These are phyloP conservation scores for Aptenodytes patagonicus DNA, from an alignment of 2,113 vertebrate species.

Conservation along the genomic window DNA sequence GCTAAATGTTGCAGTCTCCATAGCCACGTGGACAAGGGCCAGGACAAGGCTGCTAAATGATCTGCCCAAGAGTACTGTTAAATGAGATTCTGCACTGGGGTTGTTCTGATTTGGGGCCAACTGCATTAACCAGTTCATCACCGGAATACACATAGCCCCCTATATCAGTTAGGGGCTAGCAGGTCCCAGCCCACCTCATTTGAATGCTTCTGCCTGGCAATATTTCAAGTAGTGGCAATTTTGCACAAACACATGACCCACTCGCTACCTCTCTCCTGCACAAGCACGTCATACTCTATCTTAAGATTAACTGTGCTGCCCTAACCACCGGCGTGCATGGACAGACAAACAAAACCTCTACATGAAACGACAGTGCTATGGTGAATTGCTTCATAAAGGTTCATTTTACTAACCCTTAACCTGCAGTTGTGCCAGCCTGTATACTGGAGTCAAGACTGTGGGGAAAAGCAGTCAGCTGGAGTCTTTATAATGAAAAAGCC, in stretches of 20 bases:
- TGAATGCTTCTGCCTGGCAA: neutral
- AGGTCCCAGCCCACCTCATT: neutral
- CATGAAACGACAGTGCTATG: fast-evolving
- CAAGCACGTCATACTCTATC: neutral
- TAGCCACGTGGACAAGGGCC: neutral
- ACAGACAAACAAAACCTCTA: neutral
- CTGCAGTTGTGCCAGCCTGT: neutral
- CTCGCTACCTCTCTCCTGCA: neutral
- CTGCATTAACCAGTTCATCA: neutral
- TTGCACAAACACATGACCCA: neutral
- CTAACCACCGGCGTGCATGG: fast-evolving
- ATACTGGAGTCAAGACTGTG: neutral
- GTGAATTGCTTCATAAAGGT: neutral
- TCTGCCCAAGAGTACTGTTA: neutral
- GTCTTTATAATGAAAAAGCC: neutral
- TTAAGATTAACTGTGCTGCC: neutral
- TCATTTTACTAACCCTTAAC: neutral
- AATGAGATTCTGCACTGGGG: neutral
- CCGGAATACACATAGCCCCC: too few species aligned
- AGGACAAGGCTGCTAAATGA: neutral
- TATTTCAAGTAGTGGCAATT: neutral
- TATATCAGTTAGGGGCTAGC: neutral
- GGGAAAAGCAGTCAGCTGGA: neutral
- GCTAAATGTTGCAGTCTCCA: neutral
- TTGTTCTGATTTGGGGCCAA: fast-evolving